Conservation (phyloP, 2,888 invertebrate species). For the Drosophila aldrichi region DNA sequence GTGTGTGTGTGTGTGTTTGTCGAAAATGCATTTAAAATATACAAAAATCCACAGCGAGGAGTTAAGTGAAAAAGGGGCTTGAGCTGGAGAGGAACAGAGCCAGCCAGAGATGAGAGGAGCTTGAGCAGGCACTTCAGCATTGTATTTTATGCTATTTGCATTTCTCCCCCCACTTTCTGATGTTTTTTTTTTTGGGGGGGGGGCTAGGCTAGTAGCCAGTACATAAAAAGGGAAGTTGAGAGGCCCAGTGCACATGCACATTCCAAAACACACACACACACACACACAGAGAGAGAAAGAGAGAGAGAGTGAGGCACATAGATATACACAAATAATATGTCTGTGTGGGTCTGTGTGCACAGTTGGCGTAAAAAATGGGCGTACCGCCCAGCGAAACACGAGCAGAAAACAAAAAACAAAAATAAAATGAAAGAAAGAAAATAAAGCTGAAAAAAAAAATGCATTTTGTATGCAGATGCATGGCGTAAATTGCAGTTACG, state of each 20-base stretch:
- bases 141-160: conserved; percentile 77
- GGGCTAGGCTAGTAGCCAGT: conserved; percentile 72
- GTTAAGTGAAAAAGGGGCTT: conserved; percentile 72
- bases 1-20: conserved; percentile 47
- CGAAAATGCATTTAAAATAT: conserved; percentile 80
- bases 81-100: conserved; percentile 12
- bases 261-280: conserved; percentile 26
- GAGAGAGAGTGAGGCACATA: too few relatives aligned
- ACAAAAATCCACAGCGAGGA: conserved; percentile 68
- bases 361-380: conserved; percentile 68
- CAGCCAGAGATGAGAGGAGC: conserved; percentile 36
- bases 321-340: too few relatives aligned
- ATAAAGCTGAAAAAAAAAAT: conserved; percentile 58
- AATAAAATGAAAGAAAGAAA: background rate
- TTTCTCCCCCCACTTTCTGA: conserved; percentile 17
- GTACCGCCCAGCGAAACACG: conserved; percentile 50
- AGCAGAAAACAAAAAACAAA: background rate
- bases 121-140: conserved; percentile 70
- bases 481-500: conserved; percentile 77
- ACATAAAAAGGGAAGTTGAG: conserved; percentile 70
- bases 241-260: conserved; percentile 51
- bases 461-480: conserved; percentile 78
- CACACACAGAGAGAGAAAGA: background rate
- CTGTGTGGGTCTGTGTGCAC: conserved; percentile 34
- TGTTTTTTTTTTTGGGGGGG: conserved; percentile 66